Percentiles rank a stretch among this genome's conserved stretches.
Evolutionary conservation across 2,888 invertebrate species (phyloP).

Genomic region (Drosophila percnosoma): DNA sequence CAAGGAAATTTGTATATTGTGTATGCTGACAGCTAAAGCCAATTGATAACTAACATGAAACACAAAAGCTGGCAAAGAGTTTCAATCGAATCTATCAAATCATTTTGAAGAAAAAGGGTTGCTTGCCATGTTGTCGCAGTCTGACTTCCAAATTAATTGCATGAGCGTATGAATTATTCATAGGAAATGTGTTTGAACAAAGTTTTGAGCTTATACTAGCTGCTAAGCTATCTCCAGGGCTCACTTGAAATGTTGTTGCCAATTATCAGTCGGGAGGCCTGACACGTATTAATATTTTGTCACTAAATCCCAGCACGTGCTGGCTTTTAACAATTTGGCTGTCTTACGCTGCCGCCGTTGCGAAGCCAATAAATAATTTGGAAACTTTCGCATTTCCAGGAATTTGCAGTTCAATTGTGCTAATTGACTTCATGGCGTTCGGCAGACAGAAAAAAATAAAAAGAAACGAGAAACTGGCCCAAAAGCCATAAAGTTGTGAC

Average conservation of each 20-base stretch:
- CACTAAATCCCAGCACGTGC: conserved; percentile 62
- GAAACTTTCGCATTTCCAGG: conserved; percentile 61
- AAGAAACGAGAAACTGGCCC: conserved; percentile 1
- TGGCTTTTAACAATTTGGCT: conserved; percentile 51
- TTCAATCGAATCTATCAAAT: conserved; percentile 39
- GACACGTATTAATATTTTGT: conserved; percentile 32
- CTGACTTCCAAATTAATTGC: conserved; percentile 8
- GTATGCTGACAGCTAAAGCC: conserved; percentile 19
- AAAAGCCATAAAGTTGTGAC: conserved; percentile 39
- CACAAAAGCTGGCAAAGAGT: conserved; percentile 11
- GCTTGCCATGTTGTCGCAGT: background rate
- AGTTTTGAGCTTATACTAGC: background rate
- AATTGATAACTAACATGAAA: conserved; percentile 40
- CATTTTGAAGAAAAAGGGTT: conserved; percentile 6
- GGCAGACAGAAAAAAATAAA: conserved; percentile 1
- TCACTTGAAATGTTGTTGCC: background rate
- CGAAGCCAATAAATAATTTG: conserved; percentile 51
- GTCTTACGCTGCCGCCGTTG: conserved; percentile 18
- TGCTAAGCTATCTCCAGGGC: background rate
- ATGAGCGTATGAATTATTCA: conserved; percentile 4
- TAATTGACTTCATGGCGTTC: conserved; percentile 67
- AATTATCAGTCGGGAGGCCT: conserved; percentile 2
- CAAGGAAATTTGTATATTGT: conserved; percentile 18
- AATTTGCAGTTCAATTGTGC: conserved; percentile 70
- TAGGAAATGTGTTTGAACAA: conserved; percentile 2